A percentile compares a stretch with the other conserved stretches of the same genome.
Conservation (phyloP, 1,140 invertebrate species). For the Penaeus japonicus region DNA sequence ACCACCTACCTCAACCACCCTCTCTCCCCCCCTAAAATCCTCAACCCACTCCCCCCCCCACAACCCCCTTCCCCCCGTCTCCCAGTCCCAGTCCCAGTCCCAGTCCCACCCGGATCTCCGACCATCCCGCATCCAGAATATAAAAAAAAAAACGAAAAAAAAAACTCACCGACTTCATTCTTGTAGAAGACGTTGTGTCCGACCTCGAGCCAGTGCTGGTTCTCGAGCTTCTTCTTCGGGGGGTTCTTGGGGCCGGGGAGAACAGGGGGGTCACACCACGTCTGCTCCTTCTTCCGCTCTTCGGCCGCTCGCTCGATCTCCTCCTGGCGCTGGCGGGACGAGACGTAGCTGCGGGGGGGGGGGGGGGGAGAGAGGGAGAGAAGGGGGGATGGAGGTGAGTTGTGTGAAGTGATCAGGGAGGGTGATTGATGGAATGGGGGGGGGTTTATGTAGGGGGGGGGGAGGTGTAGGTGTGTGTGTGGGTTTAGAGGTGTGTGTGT, state of each 20-base stretch:
- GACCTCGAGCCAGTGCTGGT: constrained; percentile 59
- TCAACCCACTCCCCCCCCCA: too few species aligned
- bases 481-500: too few species aligned
- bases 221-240: constrained; percentile 47
- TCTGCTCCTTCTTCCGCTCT: constrained; percentile 39
- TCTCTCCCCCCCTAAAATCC: too few species aligned
- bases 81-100: not conserved
- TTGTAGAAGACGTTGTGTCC: constrained; percentile 61
- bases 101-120: not conserved
- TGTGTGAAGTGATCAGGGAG: too few species aligned
- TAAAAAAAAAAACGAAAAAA: not conserved
- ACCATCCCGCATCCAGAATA: too few species aligned
- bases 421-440: too few species aligned
- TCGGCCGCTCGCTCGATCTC: constrained; percentile 52
- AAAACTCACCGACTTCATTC: constrained; percentile 60
- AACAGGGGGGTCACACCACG: constrained; percentile 49
- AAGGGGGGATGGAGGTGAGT: too few species aligned
- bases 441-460: too few species aligned
- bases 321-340: constrained; percentile 53
- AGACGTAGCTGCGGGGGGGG: constrained; percentile 43
- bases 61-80: too few species aligned
- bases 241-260: constrained; percentile 34
- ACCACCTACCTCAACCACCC: too few species aligned
- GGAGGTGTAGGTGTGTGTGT: too few species aligned
- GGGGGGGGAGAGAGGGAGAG: not conserved